Evolutionary conservation across 2,888 invertebrate species (phyloP).

Genomic region (Archaeoteleia sp.): DNA sequence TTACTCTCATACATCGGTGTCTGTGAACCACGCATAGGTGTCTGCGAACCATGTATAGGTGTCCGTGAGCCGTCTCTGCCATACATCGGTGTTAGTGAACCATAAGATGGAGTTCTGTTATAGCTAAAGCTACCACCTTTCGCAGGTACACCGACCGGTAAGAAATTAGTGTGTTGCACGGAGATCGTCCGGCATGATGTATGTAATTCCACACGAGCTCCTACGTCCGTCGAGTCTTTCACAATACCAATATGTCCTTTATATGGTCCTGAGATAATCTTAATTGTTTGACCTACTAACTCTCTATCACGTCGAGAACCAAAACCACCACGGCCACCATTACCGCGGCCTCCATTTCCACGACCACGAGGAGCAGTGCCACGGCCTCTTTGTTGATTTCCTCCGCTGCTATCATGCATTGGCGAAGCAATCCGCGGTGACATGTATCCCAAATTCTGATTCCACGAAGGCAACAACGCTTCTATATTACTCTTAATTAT

Average conservation of each 20-base stretch:
- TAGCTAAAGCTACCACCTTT: constrained; percentile 83
- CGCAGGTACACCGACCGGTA: constrained; percentile 82
- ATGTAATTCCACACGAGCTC: constrained; percentile 96
- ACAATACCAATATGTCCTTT: constrained; percentile 99
- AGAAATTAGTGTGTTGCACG: constrained; percentile 92
- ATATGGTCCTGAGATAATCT: constrained; percentile 97
- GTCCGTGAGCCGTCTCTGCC: constrained; percentile 88
- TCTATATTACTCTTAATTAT: constrained; percentile 78
- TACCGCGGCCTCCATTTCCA: constrained; percentile 71
- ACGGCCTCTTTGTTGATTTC: constrained; percentile 67
- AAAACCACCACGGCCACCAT: constrained; percentile 68
- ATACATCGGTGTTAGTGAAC: constrained; percentile 90
- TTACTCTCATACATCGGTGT: constrained; percentile 89
- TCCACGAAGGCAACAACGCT: constrained; percentile 51
- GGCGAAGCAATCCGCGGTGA: constrained; percentile 95
- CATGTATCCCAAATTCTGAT: constrained; percentile 86
- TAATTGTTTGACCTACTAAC: constrained; percentile 96
- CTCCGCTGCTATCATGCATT: constrained; percentile 79
- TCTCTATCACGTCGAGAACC: constrained; percentile 85
- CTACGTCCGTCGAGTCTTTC: constrained; percentile 96
- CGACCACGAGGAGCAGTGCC: no score
- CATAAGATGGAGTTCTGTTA: constrained; percentile 81
- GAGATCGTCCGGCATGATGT: constrained; percentile 98
- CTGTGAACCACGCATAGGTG: constrained; percentile 84
- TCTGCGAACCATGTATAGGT: constrained; percentile 81